Percentiles rank a stretch among this genome's conserved stretches.
Evolutionary conservation across 1,140 invertebrate species (phyloP).

Genomic region (Papilio aristodemus): DNA sequence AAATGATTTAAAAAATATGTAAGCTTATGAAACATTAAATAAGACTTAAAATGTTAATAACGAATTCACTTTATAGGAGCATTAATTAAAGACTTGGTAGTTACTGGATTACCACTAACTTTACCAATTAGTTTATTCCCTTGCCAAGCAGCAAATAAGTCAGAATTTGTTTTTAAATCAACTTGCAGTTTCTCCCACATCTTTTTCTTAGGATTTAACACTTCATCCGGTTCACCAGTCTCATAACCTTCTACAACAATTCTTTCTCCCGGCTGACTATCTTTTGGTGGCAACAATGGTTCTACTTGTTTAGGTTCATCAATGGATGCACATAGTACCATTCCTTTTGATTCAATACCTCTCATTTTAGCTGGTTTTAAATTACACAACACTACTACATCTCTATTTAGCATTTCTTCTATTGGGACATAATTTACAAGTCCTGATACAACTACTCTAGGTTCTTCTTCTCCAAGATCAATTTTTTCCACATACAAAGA

Average conservation of each 20-base stretch:
- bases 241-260: constrained; percentile 91
- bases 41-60: constrained; percentile 12
- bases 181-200: constrained; percentile 95
- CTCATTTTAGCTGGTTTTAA: constrained; percentile 96
- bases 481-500: constrained; percentile 96
- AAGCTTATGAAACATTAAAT: constrained; percentile 35
- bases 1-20: constrained; percentile 37
- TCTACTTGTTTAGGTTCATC: constrained; percentile 91
- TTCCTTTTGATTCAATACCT: constrained; percentile 93
- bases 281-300: constrained; percentile 88
- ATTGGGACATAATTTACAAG: constrained; percentile 94
- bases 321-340: constrained; percentile 95
- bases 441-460: constrained; percentile 84
- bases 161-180: constrained; percentile 89
- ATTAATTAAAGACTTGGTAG: constrained; percentile 85
- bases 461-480: constrained; percentile 87
- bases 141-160: constrained; percentile 90
- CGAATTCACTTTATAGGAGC: constrained; percentile 87
- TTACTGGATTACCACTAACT: constrained; percentile 84
- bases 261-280: constrained; percentile 88
- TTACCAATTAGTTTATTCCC: constrained; percentile 87
- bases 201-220: constrained; percentile 98
- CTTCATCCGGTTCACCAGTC: constrained; percentile 88
- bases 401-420: constrained; percentile 91
- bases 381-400: constrained; percentile 95